phyloP scores from a whole-genome alignment of 2,888 invertebrate genomes.

The Fragum fragum region DNA sequence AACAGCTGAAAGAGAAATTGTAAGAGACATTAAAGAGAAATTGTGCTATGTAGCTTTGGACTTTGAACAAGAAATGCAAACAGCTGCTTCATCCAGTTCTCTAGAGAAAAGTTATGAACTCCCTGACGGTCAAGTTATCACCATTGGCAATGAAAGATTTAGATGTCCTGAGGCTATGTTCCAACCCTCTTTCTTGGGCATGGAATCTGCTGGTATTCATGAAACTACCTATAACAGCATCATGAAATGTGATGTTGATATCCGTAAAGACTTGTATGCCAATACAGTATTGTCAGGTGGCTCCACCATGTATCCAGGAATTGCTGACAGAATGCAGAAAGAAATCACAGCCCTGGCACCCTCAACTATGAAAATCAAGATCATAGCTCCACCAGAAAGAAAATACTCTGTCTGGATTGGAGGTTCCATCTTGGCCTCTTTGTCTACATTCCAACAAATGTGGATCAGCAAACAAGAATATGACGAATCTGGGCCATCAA shows the following conservation, averaged over 20 bases:
- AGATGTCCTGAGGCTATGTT: slow-evolving; percentile 78
- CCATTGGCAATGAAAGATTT: slow-evolving; percentile 85
- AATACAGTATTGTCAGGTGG: slow-evolving; percentile 81
- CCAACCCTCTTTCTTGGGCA: slow-evolving; percentile 84
- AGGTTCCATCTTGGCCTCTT: slow-evolving; percentile 19
- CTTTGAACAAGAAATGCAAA: slow-evolving; percentile 98
- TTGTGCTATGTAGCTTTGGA: slow-evolving; percentile 96
- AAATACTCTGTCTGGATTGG: slow-evolving; percentile 27
- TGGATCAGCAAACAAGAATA: slow-evolving; percentile 27
- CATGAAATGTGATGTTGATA: slow-evolving; percentile 79
- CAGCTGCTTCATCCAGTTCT: slow-evolving; percentile 94
- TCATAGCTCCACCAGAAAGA: not conserved
- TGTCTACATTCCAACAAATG: slow-evolving; percentile 24
- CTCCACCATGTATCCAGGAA: slow-evolving; percentile 83
- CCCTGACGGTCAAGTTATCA: slow-evolving; percentile 86
- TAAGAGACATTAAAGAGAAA: slow-evolving; percentile 97
- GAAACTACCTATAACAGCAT: slow-evolving; percentile 79
- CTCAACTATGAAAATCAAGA: not conserved
- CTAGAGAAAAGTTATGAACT: slow-evolving; percentile 94
- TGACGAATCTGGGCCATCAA: slow-evolving; percentile 18
- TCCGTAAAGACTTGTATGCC: slow-evolving; percentile 79
- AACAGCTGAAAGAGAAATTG: slow-evolving; percentile 92
- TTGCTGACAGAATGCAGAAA: slow-evolving; percentile 79
- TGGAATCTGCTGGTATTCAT: slow-evolving; percentile 82
- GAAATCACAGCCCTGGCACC: slow-evolving; percentile 62